Conservation (phyloP, 2,888 invertebrate species). For the Ochlodes sylvanus region DNA sequence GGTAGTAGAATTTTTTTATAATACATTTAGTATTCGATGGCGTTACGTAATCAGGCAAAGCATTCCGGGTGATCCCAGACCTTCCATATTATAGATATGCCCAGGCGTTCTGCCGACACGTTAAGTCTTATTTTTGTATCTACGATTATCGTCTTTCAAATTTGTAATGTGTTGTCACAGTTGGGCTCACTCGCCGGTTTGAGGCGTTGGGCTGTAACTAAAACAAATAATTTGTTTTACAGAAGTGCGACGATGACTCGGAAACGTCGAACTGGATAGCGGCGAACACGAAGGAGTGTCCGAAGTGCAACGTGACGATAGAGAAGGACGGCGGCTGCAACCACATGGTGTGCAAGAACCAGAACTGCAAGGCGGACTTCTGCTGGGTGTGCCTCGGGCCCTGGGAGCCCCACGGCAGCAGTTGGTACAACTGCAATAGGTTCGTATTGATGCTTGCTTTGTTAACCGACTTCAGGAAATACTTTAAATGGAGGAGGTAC, state of each 20-base stretch:
- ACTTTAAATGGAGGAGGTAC: too few relatives aligned
- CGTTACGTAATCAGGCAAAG: too few relatives aligned
- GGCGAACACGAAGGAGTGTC: conserved; percentile 99
- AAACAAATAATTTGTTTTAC: background rate
- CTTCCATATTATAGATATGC: too few relatives aligned
- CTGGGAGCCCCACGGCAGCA: conserved; percentile 99
- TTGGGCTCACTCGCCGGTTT: background rate
- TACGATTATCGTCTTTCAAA: too few relatives aligned
- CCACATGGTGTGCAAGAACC: conserved; percentile 99
- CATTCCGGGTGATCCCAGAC: too few relatives aligned
- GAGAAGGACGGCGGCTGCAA: conserved; percentile 99
- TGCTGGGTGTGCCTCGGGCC: conserved; percentile 99
- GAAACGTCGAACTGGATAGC: conserved; percentile 99
- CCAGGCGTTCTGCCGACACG: too few relatives aligned
- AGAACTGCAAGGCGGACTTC: conserved; percentile 98
- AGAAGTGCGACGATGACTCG: conserved; percentile 99
- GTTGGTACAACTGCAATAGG: conserved; percentile 99
- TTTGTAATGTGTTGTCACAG: too few relatives aligned
- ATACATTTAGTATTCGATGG: too few relatives aligned
- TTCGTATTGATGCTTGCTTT: conserved; percentile 43
- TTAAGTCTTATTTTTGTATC: too few relatives aligned
- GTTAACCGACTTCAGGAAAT: too few relatives aligned
- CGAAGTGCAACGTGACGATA: conserved; percentile 98
- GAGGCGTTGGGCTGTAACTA: too few relatives aligned
- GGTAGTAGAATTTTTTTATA: too few relatives aligned